Conservation (phyloP, 2,888 invertebrate species). For the Stenchaetothrips biformis region DNA sequence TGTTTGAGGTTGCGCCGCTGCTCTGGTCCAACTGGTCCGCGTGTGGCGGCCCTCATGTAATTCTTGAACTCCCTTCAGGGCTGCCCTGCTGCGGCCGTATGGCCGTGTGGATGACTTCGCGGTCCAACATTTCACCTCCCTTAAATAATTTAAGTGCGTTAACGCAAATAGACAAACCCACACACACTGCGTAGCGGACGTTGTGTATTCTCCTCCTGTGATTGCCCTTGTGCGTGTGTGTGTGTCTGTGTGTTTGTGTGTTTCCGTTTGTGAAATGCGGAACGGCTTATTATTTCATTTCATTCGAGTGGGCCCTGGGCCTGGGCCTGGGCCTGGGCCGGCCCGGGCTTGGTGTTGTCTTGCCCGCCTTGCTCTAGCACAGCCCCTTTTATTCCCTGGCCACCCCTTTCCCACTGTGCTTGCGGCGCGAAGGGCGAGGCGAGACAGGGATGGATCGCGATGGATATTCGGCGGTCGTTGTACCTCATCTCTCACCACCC, state of each 20-base stretch:
- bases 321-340: too few species aligned
- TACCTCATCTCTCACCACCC: not conserved
- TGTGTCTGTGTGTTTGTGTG: too few species aligned
- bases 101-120: too few species aligned
- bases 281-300: conserved; percentile 20
- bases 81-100: too few species aligned
- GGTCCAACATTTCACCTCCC: not conserved
- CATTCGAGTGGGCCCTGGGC: not conserved
- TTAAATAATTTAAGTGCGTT: not conserved
- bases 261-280: conserved; percentile 4
- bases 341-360: not conserved
- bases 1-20: too few species aligned
- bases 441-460: too few species aligned
- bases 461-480: too few species aligned
- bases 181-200: not conserved
- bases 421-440: too few species aligned
- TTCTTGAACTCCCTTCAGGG: too few species aligned
- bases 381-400: not conserved
- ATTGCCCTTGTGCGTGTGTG: not conserved
- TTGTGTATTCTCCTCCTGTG: not conserved
- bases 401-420: not conserved
- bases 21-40: too few species aligned
- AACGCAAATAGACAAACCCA: not conserved
- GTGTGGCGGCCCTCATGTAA: too few species aligned
- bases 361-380: not conserved